phyloP scores from a whole-genome alignment of 37 sponge, comb jelly and placozoan genomes.

The Haliclona indistincta region DNA sequence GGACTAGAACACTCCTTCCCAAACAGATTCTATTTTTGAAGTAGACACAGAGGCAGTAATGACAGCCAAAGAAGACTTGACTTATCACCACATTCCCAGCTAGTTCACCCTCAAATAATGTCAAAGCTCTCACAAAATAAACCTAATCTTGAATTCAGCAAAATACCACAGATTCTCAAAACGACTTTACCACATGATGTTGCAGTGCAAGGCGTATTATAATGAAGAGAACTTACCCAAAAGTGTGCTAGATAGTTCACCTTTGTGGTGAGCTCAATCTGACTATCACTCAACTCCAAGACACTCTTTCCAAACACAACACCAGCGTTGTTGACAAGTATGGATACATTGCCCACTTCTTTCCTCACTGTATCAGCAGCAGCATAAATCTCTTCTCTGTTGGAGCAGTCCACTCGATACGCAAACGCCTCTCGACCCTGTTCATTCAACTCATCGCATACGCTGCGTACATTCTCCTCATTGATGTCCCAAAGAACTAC shows the following conservation, averaged over 20 bases:
- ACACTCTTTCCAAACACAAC: slow-evolving; percentile 55
- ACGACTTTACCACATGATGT: too few relatives aligned
- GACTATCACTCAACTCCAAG: slow-evolving; percentile 21
- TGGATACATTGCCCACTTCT: slow-evolving; percentile 77
- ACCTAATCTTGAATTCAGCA: too few relatives aligned
- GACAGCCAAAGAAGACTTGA: too few relatives aligned
- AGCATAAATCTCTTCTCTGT: slow-evolving; percentile 48
- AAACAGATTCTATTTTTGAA: too few relatives aligned
- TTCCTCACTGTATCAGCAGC: slow-evolving; percentile 46
- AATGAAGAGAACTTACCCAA: slow-evolving; percentile 37
- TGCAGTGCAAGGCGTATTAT: neutral
- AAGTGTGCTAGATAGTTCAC: slow-evolving; percentile 62
- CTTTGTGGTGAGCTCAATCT: slow-evolving; percentile 20
- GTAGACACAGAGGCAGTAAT: too few relatives aligned
- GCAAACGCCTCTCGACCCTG: slow-evolving; percentile 32
- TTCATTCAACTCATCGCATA: slow-evolving; percentile 6
- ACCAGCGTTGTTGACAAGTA: slow-evolving; percentile 84
- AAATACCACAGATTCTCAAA: too few relatives aligned
- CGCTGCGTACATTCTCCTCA: slow-evolving; percentile 23
- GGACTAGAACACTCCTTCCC: too few relatives aligned
- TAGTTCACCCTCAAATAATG: too few relatives aligned
- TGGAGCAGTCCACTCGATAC: slow-evolving; percentile 47
- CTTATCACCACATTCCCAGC: too few relatives aligned
- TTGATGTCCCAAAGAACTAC: slow-evolving; percentile 78
- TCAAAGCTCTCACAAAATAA: too few relatives aligned